Percentiles rank a stretch among this genome's conserved stretches.
phyloP scores from a whole-genome alignment of 1,140 invertebrate genomes.

The Ericerus pela region DNA sequence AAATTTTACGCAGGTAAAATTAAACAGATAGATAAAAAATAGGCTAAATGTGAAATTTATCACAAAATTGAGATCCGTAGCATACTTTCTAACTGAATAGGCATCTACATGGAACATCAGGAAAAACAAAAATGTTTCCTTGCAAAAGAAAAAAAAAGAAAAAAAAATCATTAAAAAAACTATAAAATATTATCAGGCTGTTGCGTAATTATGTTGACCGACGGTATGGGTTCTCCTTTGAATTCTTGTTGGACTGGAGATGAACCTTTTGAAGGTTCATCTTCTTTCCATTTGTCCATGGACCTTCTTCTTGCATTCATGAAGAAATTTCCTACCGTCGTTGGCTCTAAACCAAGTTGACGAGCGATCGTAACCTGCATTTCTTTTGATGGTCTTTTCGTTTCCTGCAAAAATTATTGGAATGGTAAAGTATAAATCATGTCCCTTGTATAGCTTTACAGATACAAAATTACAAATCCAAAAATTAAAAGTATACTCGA shows the following conservation, averaged over 20 bases:
- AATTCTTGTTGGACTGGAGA: not conserved
- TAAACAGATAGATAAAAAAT: too few species aligned
- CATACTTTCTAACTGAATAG: too few species aligned
- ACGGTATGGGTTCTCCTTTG: constrained; percentile 5
- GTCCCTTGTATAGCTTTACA: too few species aligned
- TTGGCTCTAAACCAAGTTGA: constrained; percentile 92
- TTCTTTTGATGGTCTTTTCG: constrained; percentile 97
- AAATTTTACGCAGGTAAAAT: too few species aligned
- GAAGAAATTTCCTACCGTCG: constrained; percentile 99
- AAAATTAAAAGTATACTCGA: too few species aligned
- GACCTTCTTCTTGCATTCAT: constrained; percentile 97
- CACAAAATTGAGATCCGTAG: too few species aligned
- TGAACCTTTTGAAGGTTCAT: constrained; percentile 36
- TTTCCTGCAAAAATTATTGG: constrained; percentile 57
- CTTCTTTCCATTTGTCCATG: constrained; percentile 98
- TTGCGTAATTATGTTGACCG: constrained; percentile 5
- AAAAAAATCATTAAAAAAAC: too few species aligned
- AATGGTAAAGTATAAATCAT: constrained; percentile 4
- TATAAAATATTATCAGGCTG: constrained; percentile 8
- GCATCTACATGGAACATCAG: too few species aligned
- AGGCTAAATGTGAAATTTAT: too few species aligned
- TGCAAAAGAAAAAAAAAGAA: too few species aligned
- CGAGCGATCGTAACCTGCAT: constrained; percentile 99
- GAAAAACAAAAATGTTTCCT: too few species aligned
- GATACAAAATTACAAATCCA: too few species aligned